Evolutionary conservation across 2,888 invertebrate genomes (phyloP).

Genomic region (Noctua pronuba): DNA sequence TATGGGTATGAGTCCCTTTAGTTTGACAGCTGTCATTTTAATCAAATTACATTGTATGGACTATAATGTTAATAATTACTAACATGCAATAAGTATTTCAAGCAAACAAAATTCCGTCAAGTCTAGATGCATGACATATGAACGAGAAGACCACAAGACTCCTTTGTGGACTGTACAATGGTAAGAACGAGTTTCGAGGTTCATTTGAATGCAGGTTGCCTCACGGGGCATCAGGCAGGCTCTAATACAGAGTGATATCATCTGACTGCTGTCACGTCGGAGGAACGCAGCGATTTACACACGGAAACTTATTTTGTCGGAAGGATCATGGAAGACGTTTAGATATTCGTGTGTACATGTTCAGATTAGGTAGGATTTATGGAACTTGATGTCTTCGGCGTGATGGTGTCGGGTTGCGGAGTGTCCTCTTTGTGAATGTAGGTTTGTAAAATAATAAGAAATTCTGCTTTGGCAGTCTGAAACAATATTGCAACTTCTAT

Average conservation of each 20-base stretch:
- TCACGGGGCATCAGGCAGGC: conserved; percentile 52
- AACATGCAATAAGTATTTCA: neutral
- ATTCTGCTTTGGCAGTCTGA: neutral
- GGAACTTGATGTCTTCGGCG: conserved; percentile 21
- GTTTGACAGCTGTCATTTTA: neutral
- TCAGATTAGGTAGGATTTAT: conserved; percentile 47
- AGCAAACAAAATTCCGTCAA: neutral
- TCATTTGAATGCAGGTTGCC: conserved; percentile 73
- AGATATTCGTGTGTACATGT: conserved; percentile 22
- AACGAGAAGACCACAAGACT: neutral
- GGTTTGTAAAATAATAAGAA: neutral
- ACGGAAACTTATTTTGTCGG: conserved; percentile 70
- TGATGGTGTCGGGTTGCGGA: neutral
- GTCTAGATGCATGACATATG: neutral
- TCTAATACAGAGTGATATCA: conserved; percentile 73
- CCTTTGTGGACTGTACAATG: conserved; percentile 12
- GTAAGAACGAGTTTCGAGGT: conserved; percentile 59
- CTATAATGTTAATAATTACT: neutral
- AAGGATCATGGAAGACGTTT: conserved; percentile 50
- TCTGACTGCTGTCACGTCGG: conserved; percentile 68
- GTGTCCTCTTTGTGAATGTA: neutral
- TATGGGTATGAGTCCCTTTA: neutral
- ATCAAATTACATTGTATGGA: neutral
- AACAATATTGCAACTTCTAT: neutral
- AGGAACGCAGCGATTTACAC: conserved; percentile 71